Base-by-base conservation (phyloP, 2,888 invertebrate species). In the Teinopalpus imperialis region DNA sequence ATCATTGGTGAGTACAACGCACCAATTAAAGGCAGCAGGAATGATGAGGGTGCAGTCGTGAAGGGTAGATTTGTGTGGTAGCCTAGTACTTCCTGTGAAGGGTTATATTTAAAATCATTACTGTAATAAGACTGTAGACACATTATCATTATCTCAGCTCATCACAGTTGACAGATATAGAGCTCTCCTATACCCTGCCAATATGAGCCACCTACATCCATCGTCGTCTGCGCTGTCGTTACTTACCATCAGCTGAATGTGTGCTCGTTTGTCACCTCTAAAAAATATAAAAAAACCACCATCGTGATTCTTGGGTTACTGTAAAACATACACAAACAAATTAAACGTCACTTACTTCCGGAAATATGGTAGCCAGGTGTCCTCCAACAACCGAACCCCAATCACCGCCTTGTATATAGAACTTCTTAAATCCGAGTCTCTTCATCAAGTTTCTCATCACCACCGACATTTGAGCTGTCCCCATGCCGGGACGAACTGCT, bases 371-470 rank as follows among this genome's bases (percentile, higher is more conserved):
- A 0, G 53, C 66, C 51, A 81, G 54, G 14, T 43, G 45, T 23
- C 49, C 59, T 0, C 65, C 66, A 1, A 94, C 58, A 81, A 72
- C 0, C 62, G 81, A 1, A 81, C 97, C 97, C 94, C 95, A 96
- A 71, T 97, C 97, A 0, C 96, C 95, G 0, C 77, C 81, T 39
- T 95, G 94, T 0, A 91, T 71, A 69, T 92, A 94, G 69, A 89
- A 95, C 63, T 90, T 86, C 9, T 91, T 67, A 64, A 86, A 90
- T 0, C 93, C 93, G 0, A 96, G 78, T 29, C 92, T 74, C 18
- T 81, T 63, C 93, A 94, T 94, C 20, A 95, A 73, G 59, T 91
- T 91, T 41, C 88, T 86, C 53, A 93, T 74, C 1, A 92, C 65
- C 0, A 90, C 81, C 0, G 87, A 90, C 1, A 91, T 77, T 58